A percentile compares a stretch with the other conserved stretches of the same genome.
These are phyloP conservation scores for Axea sp. DNA, from an alignment of 2,888 invertebrate genomes.

Conservation along the genomic window DNA sequence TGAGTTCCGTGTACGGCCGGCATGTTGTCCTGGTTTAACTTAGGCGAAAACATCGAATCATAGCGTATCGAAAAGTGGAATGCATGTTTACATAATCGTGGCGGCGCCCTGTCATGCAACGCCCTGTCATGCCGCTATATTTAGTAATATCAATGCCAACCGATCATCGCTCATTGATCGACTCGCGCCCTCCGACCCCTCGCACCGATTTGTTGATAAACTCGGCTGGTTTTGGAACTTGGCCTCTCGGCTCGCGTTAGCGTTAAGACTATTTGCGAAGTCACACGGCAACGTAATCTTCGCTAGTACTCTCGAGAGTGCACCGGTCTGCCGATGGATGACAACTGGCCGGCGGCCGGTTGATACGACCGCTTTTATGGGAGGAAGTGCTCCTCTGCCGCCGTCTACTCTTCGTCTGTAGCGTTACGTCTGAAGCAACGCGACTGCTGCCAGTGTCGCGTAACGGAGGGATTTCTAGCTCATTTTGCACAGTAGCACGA, in stretches of 20 bases:
- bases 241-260: background rate
- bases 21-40: constrained; percentile 18
- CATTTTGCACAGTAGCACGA: constrained; percentile 9
- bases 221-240: background rate
- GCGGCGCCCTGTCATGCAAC: constrained; percentile 17
- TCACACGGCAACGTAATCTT: too few species aligned
- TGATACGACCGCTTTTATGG: constrained; percentile 73
- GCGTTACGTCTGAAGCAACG: constrained; percentile 23
- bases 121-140: constrained; percentile 48
- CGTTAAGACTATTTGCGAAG: constrained; percentile 5
- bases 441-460: constrained; percentile 45
- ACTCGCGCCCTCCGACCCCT: background rate
- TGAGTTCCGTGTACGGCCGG: constrained; percentile 19
- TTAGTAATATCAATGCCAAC: constrained; percentile 18
- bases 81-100: constrained; percentile 43
- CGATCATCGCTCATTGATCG: constrained; percentile 9
- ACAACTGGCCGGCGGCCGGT: constrained; percentile 72
- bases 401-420: constrained; percentile 44
- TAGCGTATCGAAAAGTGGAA: constrained; percentile 26
- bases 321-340: constrained; percentile 68
- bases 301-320: constrained; percentile 7
- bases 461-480: constrained; percentile 28
- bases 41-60: constrained; percentile 27
- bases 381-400: constrained; percentile 61
- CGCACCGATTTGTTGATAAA: background rate